phyloP scores from a whole-genome alignment of 2,797 vertebrate genomes.

The Labroides dimidiatus region DNA sequence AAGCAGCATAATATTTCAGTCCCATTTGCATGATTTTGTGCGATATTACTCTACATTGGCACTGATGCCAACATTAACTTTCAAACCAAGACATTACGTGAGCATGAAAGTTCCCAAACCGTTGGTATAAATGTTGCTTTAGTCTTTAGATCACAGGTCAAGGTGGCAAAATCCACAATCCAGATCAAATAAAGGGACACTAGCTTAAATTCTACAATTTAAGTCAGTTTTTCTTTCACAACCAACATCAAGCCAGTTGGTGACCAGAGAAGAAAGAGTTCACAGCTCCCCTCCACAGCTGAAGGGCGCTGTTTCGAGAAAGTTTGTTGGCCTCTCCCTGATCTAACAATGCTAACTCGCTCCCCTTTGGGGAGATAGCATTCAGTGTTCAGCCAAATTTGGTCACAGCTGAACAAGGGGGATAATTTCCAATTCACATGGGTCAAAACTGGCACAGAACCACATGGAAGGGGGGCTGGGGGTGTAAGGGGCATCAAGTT shows the following conservation, averaged over 20 bases:
- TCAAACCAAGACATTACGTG: too few relatives aligned
- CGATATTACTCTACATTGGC: too few relatives aligned
- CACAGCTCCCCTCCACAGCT: constrained; percentile 28
- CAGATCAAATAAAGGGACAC: too few relatives aligned
- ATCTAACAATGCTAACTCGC: constrained; percentile 83
- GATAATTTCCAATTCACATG: constrained; percentile 87
- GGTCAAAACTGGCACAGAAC: constrained; percentile 86
- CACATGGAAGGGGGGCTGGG: constrained; percentile 76
- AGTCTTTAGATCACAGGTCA: too few relatives aligned
- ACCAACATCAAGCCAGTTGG: constrained; percentile 26
- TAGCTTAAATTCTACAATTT: constrained; percentile 9
- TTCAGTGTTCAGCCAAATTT: constrained; percentile 90
- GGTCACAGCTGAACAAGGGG: constrained; percentile 86
- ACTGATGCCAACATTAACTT: too few relatives aligned
- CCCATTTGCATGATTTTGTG: too few relatives aligned
- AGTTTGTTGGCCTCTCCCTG: constrained; percentile 77
- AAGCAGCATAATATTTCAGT: too few relatives aligned
- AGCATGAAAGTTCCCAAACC: too few relatives aligned
- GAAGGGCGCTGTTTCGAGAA: constrained; percentile 42
- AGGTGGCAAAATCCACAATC: background rate
- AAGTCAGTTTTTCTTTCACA: background rate
- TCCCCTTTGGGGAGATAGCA: constrained; percentile 77
- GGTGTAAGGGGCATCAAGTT: constrained; percentile 70
- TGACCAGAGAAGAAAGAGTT: constrained; percentile 30
- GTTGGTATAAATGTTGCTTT: too few relatives aligned